Evolutionary conservation across 2,113 vertebrate genomes (phyloP).

Genomic region (Cynopterus brachyotis): DNA sequence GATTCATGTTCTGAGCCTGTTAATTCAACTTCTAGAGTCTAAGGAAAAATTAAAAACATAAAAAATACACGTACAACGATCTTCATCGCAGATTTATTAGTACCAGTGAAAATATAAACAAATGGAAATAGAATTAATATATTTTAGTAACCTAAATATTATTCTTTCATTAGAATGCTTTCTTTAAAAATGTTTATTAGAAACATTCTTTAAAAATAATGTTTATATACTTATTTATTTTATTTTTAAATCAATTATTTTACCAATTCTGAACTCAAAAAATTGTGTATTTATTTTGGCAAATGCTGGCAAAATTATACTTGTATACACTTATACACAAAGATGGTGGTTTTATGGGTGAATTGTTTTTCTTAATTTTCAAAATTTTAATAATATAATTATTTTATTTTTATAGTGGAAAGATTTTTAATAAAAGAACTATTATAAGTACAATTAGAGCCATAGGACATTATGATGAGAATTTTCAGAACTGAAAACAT

Average conservation of each 20-base stretch:
- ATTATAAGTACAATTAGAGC: background rate
- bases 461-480: background rate
- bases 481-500: background rate
- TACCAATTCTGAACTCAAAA: too few species aligned
- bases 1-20: background rate
- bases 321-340: background rate
- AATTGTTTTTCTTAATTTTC: background rate
- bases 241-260: too few species aligned
- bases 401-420: background rate
- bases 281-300: background rate
- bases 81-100: background rate
- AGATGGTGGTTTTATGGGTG: background rate
- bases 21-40: background rate
- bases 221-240: too few species aligned
- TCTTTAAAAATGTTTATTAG: background rate
- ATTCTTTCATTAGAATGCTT: background rate
- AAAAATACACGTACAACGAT: background rate
- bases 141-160: background rate
- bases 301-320: background rate
- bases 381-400: background rate
- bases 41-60: background rate
- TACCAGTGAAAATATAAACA: background rate
- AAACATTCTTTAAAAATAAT: background rate
- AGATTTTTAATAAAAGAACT: background rate
- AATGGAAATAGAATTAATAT: conserved; percentile 10